Conservation (phyloP, 2,888 invertebrate species). For the Exephanes ischioxanthus region DNA sequence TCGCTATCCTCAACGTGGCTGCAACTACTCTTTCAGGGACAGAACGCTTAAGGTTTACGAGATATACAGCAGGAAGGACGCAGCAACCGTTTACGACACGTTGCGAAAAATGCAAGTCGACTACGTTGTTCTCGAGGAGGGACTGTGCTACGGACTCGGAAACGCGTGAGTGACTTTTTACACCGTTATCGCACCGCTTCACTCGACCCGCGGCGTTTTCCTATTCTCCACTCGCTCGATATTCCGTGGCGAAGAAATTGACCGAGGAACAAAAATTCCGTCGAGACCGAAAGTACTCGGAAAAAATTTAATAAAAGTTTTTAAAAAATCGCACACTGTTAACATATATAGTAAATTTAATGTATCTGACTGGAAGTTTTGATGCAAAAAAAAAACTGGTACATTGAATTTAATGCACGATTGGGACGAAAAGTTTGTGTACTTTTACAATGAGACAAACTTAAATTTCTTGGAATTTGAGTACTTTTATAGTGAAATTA, state of each 20-base stretch:
- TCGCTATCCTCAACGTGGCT: constrained; percentile 4
- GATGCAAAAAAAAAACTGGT: too few relatives aligned
- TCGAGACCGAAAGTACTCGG: too few relatives aligned
- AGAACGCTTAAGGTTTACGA: constrained; percentile 93
- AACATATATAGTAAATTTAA: too few relatives aligned
- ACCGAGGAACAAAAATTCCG: too few relatives aligned
- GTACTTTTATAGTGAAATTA: too few relatives aligned
- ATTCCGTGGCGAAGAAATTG: background rate
- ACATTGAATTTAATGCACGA: too few relatives aligned
- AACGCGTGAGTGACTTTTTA: constrained; percentile 84
- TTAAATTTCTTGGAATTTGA: too few relatives aligned
- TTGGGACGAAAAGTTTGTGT: too few relatives aligned
- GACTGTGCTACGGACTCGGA: constrained; percentile 89
- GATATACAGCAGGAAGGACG: constrained; percentile 91
- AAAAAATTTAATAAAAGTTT: too few relatives aligned
- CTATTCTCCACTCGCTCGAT: background rate
- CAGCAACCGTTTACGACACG: constrained; percentile 89
- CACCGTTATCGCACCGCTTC: constrained; percentile 25
- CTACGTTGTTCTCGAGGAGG: constrained; percentile 91
- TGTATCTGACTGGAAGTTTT: too few relatives aligned
- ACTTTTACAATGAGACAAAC: too few relatives aligned
- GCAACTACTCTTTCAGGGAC: constrained; percentile 86
- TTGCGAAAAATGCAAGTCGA: constrained; percentile 89
- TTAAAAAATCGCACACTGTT: too few relatives aligned
- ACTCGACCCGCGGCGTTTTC: background rate